Base-by-base conservation (phyloP, 1,140 invertebrate genomes). In the Apis laboriosa region DNA sequence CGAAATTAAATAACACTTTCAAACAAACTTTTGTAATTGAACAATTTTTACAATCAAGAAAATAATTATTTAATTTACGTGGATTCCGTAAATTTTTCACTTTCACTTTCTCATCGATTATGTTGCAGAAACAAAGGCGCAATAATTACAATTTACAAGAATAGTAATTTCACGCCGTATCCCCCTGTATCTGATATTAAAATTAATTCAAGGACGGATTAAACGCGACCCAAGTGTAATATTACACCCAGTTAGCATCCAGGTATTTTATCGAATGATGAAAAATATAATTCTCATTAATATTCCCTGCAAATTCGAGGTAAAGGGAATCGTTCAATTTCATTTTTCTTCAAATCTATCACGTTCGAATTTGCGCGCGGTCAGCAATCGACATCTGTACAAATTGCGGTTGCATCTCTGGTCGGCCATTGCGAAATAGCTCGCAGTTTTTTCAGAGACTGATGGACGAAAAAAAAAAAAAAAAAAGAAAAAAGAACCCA, bases 341-440 rank as follows among this genome's bases (percentile, higher is more conserved):
- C 56, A 19, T 43, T 58, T 74, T 49, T 60, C 21, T 2, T 34
- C 55, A 9, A 34, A 60, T 60, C 13, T 43, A 74, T 74, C 55
- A 17, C 55, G 56, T 74, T 43, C 1, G 55, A 74, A 74, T 74
- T 60, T 24, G 56, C 34, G 72, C 17, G 56, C 72, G 56, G 72
- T 49, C 55, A 49, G 72, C 72, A 49, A 74, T 61, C 56, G 72
- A 15, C 28, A 58, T 15, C 15, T 34, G 15, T 43, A 21, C 21
- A 74, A 74, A 74, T 74, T 74, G 56, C 34, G 5, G 8, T 73
- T 28, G 53, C 4, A 19, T 51, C 49, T 72, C 53, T 8, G 24
- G 70, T 5, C 34, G 11, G 21, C 55, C 28, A 61, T 60, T 24
- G 21, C 56, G 34, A 24, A 60, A 60, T 17, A 28, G 21, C 34